These are phyloP conservation scores for Chaetops frenatus DNA, from an alignment of 2,113 vertebrate species.

Conservation along the genomic window DNA sequence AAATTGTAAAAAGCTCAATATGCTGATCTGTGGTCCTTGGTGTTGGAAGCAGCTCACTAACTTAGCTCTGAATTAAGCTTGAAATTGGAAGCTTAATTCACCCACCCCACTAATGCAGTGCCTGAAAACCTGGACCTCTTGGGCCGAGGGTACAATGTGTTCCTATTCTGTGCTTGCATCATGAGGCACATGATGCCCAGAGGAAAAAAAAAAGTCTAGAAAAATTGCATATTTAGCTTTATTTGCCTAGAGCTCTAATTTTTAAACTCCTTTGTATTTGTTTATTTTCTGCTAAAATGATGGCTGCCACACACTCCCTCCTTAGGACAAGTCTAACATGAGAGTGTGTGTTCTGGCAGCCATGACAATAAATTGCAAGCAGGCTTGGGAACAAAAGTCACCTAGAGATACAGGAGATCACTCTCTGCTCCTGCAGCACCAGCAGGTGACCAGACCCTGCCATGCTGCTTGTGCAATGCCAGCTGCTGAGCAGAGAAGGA, in stretches of 20 bases:
- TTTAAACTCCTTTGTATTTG: not conserved
- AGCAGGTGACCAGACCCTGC: not conserved
- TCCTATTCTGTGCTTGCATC: not conserved
- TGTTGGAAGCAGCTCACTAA: not conserved
- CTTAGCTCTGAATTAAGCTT: not conserved
- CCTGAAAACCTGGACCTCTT: not conserved
- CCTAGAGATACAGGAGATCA: not conserved
- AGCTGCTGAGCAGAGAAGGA: rapidly evolving
- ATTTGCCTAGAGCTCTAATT: not conserved
- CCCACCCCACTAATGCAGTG: not conserved
- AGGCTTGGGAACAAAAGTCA: not conserved
- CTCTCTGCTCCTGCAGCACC: not conserved
- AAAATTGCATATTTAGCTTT: not conserved
- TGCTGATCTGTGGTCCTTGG: not conserved
- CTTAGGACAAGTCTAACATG: not conserved
- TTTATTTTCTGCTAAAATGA: not conserved
- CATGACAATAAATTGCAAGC: not conserved
- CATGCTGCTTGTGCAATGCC: not conserved
- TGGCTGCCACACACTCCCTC: not conserved
- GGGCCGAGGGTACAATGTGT: not conserved
- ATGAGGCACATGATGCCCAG: rapidly evolving
- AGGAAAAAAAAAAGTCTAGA: not conserved
- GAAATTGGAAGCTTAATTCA: not conserved
- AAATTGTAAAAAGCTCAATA: constrained; percentile 20
- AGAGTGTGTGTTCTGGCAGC: not conserved